phyloP scores from a whole-genome alignment of 2,797 vertebrate species.

The Clarias pachynema region DNA sequence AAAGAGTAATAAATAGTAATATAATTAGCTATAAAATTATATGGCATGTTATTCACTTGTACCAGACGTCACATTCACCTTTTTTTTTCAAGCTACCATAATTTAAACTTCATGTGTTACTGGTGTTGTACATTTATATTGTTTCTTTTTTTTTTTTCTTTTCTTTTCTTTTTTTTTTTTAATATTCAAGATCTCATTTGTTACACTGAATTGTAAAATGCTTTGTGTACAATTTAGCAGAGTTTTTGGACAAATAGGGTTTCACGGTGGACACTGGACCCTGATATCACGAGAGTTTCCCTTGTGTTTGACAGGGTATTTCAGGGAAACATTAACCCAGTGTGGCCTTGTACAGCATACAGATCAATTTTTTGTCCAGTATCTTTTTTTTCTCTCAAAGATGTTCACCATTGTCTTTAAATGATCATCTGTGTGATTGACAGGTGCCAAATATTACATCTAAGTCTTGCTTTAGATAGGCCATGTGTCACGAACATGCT shows the following conservation, averaged over 20 bases:
- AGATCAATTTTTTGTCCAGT: not conserved
- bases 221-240: not conserved
- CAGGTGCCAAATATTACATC: not conserved
- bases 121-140: not conserved
- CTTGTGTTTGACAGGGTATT: slow-evolving; percentile 33
- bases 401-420: not conserved
- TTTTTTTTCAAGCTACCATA: not conserved
- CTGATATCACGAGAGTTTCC: slow-evolving; percentile 31
- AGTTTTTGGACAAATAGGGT: not conserved
- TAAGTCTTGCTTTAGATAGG: not conserved
- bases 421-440: not conserved
- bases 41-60: slow-evolving; percentile 12
- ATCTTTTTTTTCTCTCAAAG: not conserved
- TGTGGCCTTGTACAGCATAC: slow-evolving; percentile 45
- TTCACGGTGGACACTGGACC: slow-evolving; percentile 16
- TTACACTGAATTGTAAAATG: not conserved
- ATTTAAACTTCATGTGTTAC: not conserved
- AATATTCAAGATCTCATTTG: not conserved
- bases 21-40: slow-evolving; percentile 7
- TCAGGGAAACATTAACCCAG: slow-evolving; percentile 56
- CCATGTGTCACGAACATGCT: slow-evolving; percentile 3
- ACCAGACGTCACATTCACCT: not conserved
- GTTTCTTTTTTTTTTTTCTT: no score
- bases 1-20: not conserved
- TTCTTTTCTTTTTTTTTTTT: no score